Evolutionary conservation across 2,888 invertebrate genomes (phyloP).

Genomic region (Philereme vetulata): DNA sequence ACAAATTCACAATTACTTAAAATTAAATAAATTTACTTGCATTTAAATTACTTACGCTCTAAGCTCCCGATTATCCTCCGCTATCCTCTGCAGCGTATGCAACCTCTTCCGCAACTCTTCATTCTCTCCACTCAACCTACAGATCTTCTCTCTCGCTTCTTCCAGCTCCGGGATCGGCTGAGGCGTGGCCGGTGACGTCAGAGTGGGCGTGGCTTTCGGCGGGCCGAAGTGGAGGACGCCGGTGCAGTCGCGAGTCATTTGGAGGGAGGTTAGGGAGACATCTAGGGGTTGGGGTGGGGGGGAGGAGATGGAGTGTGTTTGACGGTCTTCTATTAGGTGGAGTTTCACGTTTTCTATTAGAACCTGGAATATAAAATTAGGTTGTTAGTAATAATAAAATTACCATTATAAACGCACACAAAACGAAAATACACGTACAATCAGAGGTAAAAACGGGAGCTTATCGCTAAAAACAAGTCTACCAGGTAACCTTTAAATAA

Average conservation of each 20-base stretch:
- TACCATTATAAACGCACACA: no score
- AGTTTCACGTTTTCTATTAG: slow-evolving; percentile 89
- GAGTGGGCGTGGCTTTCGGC: slow-evolving; percentile 56
- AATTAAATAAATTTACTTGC: no score
- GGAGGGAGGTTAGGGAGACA: slow-evolving; percentile 87
- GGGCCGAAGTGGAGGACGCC: slow-evolving; percentile 91
- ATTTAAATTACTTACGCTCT: slow-evolving; percentile 68
- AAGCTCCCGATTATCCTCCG: slow-evolving; percentile 80
- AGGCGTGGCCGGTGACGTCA: slow-evolving; percentile 60
- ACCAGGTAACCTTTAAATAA: no score
- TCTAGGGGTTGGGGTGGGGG: slow-evolving; percentile 92
- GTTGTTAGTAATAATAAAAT: no score
- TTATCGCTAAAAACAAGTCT: no score
- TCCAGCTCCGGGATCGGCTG: slow-evolving; percentile 73
- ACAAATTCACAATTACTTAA: no score
- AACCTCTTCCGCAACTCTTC: slow-evolving; percentile 78
- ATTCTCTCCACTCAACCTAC: slow-evolving; percentile 71
- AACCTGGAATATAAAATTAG: slow-evolving; percentile 76
- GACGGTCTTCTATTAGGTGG: slow-evolving; percentile 92
- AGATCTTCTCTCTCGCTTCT: slow-evolving; percentile 66
- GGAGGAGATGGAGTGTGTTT: slow-evolving; percentile 89
- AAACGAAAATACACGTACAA: no score
- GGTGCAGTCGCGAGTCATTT: slow-evolving; percentile 87
- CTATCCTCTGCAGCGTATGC: slow-evolving; percentile 76
- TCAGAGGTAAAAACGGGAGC: no score